Percentiles rank a stretch among this genome's conserved stretches.
phyloP scores from a whole-genome alignment of 2,113 vertebrate genomes.

The Neolamprologus fasciatus region DNA sequence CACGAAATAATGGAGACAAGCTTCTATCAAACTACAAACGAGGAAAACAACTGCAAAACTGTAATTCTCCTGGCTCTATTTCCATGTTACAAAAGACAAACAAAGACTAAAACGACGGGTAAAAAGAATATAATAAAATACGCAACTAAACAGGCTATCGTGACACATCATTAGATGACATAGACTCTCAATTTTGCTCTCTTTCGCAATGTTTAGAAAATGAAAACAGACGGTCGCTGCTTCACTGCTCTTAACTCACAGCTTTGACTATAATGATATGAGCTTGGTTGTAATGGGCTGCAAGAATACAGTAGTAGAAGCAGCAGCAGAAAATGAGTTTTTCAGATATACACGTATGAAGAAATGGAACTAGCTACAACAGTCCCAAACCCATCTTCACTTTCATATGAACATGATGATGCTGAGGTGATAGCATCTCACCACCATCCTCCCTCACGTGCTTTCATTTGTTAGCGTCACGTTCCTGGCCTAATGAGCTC shows the following conservation, averaged over 20 bases:
- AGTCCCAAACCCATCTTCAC: not conserved
- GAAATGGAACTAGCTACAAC: not conserved
- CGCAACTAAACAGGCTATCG: not conserved
- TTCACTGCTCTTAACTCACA: not conserved
- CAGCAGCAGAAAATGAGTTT: not conserved
- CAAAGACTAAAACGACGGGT: not conserved
- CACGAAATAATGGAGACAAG: not conserved
- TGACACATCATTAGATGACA: not conserved
- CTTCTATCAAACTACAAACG: not conserved
- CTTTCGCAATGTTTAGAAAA: not conserved
- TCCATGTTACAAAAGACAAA: not conserved
- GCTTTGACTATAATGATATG: not conserved
- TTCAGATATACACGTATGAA: not conserved
- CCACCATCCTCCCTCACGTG: not conserved
- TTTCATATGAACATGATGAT: not conserved
- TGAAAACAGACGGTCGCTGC: not conserved
- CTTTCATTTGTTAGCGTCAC: not conserved
- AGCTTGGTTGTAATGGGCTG: not conserved
- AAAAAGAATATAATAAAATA: not conserved
- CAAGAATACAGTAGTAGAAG: not conserved
- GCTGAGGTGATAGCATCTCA: not conserved
- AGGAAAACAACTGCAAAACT: not conserved
- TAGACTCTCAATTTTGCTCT: not conserved
- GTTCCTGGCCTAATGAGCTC: slow-evolving; percentile 35
- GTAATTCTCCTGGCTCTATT: not conserved